These are phyloP conservation scores for Drosophila ficusphila DNA, from an alignment of 1,140 invertebrate species.

Conservation along the genomic window DNA sequence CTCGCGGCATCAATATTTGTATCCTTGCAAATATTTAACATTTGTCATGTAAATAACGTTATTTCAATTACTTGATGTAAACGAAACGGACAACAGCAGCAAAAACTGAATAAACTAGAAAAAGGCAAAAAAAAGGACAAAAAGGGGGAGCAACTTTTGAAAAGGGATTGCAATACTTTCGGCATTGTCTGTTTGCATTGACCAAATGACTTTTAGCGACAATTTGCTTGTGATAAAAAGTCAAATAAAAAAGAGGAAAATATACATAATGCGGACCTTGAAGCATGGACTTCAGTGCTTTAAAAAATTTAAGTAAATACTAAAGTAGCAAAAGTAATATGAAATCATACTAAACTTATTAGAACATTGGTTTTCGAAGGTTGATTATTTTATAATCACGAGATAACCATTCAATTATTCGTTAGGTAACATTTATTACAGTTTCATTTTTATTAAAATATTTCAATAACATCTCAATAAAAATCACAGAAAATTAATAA, in stretches of 20 bases:
- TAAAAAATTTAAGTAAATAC: not conserved
- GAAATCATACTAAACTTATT: no score
- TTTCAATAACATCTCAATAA: no score
- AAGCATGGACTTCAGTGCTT: not conserved
- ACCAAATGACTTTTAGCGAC: conserved; percentile 54
- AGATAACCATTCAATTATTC: no score
- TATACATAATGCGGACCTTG: conserved; percentile 9
- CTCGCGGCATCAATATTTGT: conserved; percentile 79
- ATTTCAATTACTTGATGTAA: conserved; percentile 74
- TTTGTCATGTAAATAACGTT: conserved; percentile 78
- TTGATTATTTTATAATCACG: no score
- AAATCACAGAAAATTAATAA: no score
- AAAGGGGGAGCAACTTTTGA: conserved; percentile 2
- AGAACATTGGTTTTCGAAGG: no score
- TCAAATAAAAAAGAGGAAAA: not conserved
- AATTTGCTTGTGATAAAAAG: conserved; percentile 39
- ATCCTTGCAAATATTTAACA: conserved; percentile 71
- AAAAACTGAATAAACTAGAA: conserved; percentile 5
- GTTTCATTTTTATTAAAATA: no score
- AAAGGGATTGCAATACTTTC: conserved; percentile 56
- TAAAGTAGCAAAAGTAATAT: not conserved
- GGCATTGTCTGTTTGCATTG: conserved; percentile 45
- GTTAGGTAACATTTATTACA: no score
- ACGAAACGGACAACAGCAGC: conserved; percentile 32
- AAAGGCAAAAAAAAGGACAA: not conserved